Base-by-base conservation (phyloP, 1,140 invertebrate genomes). In the Zaprionus ornatus region DNA sequence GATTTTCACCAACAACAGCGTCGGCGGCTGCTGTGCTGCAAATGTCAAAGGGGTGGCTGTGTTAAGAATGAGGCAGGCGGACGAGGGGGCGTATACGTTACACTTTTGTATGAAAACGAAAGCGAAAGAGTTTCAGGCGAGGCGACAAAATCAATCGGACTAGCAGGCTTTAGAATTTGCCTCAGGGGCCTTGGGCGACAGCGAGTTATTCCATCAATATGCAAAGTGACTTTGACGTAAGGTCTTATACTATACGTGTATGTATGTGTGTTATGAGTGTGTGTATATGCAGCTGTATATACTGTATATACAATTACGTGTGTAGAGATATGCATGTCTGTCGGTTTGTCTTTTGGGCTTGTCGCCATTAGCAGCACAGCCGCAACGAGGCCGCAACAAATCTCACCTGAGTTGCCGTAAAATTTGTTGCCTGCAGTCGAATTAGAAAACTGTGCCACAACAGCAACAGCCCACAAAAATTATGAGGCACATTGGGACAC, bases 361-460 rank as follows among this genome's bases (percentile, higher is more conserved):
- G 71, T 27, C 42, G 32, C 35, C 68, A 79, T 79, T 74, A 80
- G 65, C 55, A 54, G 52, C 48, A 52, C 17, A 55, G 29, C 74
- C 69, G 74, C 69, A 80, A 72, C 63, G 79, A 66, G 77, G 84
- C 73, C 73, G 66, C 61, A 71, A 62, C 61, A 79, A 87, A 86
- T 88, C 84, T 87, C 69, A 86, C 84, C 84, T 86, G 84, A 86
- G 73, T 74, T 84, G 80, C 84, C 65, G 71, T 80, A 79, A 88
- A 88, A 78, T 80, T 45, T 78, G 69, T 69, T 75, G 76, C 57
- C 68, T 72, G 77, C 82, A 87, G 68, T 86, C 79, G 79, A 79
- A 87, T 79, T 79, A 79, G 71, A 80, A 82, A 87, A 80, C 69
- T 88, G 80, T 88, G 84, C 80, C 84, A 70, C 66, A 83, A 80